Evolutionary conservation across 1,140 invertebrate genomes (phyloP).

Genomic region (Anadara kagoshimensis): DNA sequence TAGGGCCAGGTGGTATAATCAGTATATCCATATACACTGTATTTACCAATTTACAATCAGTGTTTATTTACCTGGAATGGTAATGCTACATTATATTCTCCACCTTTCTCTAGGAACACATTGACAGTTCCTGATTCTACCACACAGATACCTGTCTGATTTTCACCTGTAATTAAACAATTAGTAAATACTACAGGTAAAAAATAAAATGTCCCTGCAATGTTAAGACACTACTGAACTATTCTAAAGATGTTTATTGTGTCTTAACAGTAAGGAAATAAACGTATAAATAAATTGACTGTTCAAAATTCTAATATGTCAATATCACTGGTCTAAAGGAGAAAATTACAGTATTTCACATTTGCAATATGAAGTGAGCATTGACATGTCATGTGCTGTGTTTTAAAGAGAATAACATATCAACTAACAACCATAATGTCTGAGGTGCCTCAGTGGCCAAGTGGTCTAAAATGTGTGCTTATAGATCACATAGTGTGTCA

Average conservation of each 20-base stretch:
- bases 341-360: neutral
- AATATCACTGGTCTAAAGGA: neutral
- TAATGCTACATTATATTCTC: conserved; percentile 87
- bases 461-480: no score
- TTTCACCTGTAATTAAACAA: conserved; percentile 53
- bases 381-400: no score
- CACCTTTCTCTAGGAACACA: conserved; percentile 86
- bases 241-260: neutral
- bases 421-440: no score
- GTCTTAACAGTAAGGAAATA: neutral
- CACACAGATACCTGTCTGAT: conserved; percentile 81
- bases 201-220: conserved; percentile 23
- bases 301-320: neutral
- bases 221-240: neutral
- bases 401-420: no score
- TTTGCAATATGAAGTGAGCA: no score
- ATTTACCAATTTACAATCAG: neutral
- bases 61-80: conserved; percentile 84
- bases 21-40: no score
- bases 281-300: neutral
- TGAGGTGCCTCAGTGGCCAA: no score
- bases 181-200: conserved; percentile 5
- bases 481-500: no score
- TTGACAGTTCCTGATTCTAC: conserved; percentile 85
- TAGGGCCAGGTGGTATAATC: no score